Base-by-base conservation (phyloP, 2,888 invertebrate genomes). In the Diarsia brunnea region DNA sequence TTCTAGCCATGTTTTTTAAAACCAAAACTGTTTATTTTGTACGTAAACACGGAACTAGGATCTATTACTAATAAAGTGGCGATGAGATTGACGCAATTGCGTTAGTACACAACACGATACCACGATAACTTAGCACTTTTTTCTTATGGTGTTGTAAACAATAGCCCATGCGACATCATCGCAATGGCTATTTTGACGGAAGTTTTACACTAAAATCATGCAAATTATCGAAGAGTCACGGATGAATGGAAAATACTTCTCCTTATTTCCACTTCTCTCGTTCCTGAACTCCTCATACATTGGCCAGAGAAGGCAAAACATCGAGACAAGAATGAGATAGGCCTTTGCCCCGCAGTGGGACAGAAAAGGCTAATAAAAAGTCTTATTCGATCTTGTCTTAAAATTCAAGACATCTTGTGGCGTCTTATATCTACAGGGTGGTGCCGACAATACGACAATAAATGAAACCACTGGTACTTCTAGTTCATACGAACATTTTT, bases 11-110 rank as follows among this genome's bases (percentile, higher is more conserved):
- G 31, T 58, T 45, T 67, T 61, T 69, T 67, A 63, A 16, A 16
- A 0, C 12, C 45, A 19, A 27, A 70, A 43, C 11, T 14, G 63
- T 55, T 81, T 70, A 81, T 81, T 70, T 73, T 61, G 53, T 47
- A 64, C 1, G 49, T 51, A 85, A 78, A 84, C 74, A 78, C 83
- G 84, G 84, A 84, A 78, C 71, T 82, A 24, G 27, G 47, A 19
- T 1, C 51, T n/a, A 14, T 72, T 53, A 12, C 55, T 19, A 76
- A 67, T 71, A 47, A 58, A 24, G 53, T 47, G 47, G 12, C 38
- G 53, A 63, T 21, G 51, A 14, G 14, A 68, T 74, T 79, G 79
- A 79, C 76, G 76, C 31, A 72, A 64, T 78, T 70, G 66, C 43
- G 64, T 67, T 45, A n/a, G 16, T 38, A 61, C 8, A 69, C 65